A percentile compares a stretch with the other conserved stretches of the same genome.
Evolutionary conservation across 1,140 invertebrate species (phyloP).

Genomic region (Ips typographus): DNA sequence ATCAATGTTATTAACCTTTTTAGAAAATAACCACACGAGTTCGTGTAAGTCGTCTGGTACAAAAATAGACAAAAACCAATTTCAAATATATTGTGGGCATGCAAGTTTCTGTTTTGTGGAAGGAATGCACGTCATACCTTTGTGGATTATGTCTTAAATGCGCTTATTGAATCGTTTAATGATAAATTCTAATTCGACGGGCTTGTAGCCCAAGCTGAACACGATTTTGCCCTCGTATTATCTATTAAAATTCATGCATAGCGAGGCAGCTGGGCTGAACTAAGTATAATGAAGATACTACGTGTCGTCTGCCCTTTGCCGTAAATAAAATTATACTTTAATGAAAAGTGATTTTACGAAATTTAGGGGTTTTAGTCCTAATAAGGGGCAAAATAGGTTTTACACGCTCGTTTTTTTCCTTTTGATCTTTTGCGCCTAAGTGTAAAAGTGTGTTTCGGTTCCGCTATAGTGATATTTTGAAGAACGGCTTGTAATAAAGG

Average conservation of each 20-base stretch:
- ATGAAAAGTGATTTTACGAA: constrained; percentile 27
- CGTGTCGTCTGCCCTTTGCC: constrained; percentile 23
- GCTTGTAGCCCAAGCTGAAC: constrained; percentile 1
- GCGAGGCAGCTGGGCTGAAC: constrained; percentile 20
- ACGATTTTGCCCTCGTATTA: constrained; percentile 5
- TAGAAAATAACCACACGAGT: too few relatives aligned
- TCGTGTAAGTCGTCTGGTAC: too few relatives aligned
- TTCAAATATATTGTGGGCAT: too few relatives aligned
- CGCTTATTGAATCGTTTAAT: not conserved
- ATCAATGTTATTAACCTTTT: too few relatives aligned
- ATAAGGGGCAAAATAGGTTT: constrained; percentile 9
- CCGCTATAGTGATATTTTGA: too few relatives aligned
- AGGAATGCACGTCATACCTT: not conserved
- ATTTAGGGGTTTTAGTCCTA: constrained; percentile 19
- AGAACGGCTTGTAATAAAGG: too few relatives aligned
- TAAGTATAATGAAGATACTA: constrained; percentile 32
- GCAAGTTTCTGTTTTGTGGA: not conserved
- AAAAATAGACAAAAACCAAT: too few relatives aligned
- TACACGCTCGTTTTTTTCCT: too few relatives aligned
- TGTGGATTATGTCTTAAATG: not conserved
- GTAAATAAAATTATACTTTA: constrained; percentile 34
- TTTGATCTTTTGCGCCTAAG: too few relatives aligned
- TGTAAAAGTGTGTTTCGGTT: too few relatives aligned
- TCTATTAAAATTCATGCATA: constrained; percentile 30
- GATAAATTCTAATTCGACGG: constrained; percentile 3